Evolutionary conservation across 1,140 invertebrate species (phyloP).

Genomic region (Heliconius nattereri): DNA sequence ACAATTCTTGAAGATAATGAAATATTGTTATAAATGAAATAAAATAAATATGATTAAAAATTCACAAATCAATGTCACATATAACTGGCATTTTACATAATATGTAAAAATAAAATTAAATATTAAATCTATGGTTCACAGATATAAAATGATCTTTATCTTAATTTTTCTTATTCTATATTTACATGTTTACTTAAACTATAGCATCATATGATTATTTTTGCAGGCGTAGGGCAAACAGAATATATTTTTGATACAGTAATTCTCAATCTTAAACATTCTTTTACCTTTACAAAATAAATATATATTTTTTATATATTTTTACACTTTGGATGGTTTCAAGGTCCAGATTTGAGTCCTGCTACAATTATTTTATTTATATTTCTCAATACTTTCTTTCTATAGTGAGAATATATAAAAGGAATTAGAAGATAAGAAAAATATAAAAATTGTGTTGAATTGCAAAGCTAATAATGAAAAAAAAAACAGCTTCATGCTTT

Average conservation of each 20-base stretch:
- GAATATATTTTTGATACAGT: not conserved
- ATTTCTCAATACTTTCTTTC: too few species aligned
- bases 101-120: not conserved
- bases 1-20: not conserved
- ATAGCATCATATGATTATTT: slow-evolving; percentile 10
- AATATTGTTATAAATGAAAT: not conserved
- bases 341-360: too few species aligned
- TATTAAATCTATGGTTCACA: not conserved
- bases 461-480: too few species aligned
- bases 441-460: too few species aligned
- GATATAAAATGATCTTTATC: not conserved
- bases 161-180: slow-evolving; percentile 1
- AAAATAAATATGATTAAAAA: not conserved
- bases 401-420: too few species aligned
- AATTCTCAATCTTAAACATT: not conserved
- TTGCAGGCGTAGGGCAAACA: not conserved
- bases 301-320: too few species aligned
- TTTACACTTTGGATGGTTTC: too few species aligned
- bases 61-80: not conserved
- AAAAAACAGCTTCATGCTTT: too few species aligned
- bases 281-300: not conserved
- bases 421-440: too few species aligned
- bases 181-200: not conserved
- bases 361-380: too few species aligned
- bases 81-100: not conserved